phyloP scores from a whole-genome alignment of 2,113 vertebrate species.

The Megalops atlanticus region DNA sequence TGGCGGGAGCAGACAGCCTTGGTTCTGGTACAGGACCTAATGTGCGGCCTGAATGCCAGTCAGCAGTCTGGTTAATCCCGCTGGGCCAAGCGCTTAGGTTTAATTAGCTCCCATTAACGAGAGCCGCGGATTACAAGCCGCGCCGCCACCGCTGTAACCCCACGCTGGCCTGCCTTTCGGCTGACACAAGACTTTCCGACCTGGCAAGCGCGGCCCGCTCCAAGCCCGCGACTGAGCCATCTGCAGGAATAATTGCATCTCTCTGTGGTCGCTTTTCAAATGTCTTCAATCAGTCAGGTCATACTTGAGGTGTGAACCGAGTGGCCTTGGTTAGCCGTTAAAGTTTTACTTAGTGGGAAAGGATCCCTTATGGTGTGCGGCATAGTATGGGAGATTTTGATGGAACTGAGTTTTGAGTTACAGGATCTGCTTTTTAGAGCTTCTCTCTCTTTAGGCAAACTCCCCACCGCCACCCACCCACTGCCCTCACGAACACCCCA shows the following conservation, averaged over 20 bases:
- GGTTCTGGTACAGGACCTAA: neutral
- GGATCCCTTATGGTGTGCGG: neutral
- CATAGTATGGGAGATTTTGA: neutral
- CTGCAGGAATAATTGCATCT: neutral
- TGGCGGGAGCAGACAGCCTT: neutral
- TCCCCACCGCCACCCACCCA: neutral
- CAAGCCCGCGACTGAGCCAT: neutral
- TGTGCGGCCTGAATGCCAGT: neutral
- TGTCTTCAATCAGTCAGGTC: neutral
- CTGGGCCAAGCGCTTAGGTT: neutral
- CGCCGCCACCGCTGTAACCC: neutral
- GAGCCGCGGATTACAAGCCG: neutral
- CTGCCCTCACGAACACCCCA: neutral
- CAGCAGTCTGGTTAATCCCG: neutral
- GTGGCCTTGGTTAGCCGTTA: neutral
- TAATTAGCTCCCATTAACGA: neutral
- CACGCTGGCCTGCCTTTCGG: neutral
- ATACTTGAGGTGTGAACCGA: neutral
- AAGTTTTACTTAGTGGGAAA: neutral
- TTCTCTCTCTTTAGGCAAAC: neutral
- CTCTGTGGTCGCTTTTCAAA: neutral
- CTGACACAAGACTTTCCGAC: conserved; percentile 6
- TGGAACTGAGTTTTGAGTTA: neutral
- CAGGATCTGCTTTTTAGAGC: neutral
- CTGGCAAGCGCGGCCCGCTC: neutral